Base-by-base conservation (phyloP, 1,140 invertebrate species). In the Colletes gigas region DNA sequence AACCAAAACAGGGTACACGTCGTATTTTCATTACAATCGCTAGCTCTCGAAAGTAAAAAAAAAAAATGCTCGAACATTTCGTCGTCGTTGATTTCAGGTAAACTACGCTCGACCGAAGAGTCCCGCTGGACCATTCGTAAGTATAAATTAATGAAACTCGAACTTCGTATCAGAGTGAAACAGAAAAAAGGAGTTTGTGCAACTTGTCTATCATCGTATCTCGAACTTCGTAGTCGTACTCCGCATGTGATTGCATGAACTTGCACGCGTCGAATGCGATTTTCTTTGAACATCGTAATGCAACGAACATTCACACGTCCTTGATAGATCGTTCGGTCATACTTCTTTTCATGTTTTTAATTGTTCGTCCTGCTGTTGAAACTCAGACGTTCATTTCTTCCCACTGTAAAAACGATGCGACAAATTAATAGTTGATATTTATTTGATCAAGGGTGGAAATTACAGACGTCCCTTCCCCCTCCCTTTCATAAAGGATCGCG, bases 381-480 rank as follows among this genome's bases (percentile, higher is more conserved):
- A 3, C 19, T n/a, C 10, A 41, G 9, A 2, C 17, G 50, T 69
- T 69, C 15, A 39, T 39, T 44, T 57, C 44, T 59, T n/a, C n/a
- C 41, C 39, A 19, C 17, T 4, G 19, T 1, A 44, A n/a, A 71
- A 9, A 10, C 10, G 50, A 9, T 7, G 41, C 17, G 59, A 39
- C 15, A 50, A 44, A 47, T 65, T 50, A 73, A 79, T 63, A 30
- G 30, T 19, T 15, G 47, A 52, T 47, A 19, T 71, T 77, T 71
- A 82, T 90, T 89, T 89, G 80, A 85, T 92, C 83, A 93, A 93
- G 92, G 92, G 87, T 92, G 90, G 89, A 90, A 89, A 86, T 69
- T 83, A 88, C 89, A 91, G 90, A 86, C 92, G 92, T 89, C 92
- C 92, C 78, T 93, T 93, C 84, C 91, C 91, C 83, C 91, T 92